Evolutionary conservation across 2,113 vertebrate species (phyloP).

Genomic region (Sorex fumeus): DNA sequence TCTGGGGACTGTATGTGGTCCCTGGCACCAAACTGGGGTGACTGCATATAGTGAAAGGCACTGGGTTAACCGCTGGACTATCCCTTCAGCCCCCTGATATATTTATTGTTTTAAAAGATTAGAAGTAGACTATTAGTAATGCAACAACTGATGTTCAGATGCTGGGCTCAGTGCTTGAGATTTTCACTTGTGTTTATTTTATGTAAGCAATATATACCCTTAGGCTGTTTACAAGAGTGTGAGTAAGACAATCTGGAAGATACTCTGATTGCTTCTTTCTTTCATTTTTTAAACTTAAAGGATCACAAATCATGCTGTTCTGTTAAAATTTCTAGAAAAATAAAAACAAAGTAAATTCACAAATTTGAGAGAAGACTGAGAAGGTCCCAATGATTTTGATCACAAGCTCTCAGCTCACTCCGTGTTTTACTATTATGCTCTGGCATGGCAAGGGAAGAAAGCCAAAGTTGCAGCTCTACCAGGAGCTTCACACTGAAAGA

Average conservation of each 20-base stretch:
- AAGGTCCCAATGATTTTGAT: neutral
- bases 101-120: too few relatives aligned
- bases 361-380: neutral
- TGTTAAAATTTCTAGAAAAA: neutral
- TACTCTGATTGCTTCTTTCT: neutral
- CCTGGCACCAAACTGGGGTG: too few relatives aligned
- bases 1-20: too few relatives aligned
- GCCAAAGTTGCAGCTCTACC: neutral
- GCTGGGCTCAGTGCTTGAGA: too few relatives aligned
- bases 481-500: neutral
- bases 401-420: neutral
- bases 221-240: neutral
- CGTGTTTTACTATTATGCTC: neutral
- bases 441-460: neutral
- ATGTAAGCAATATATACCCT: too few relatives aligned
- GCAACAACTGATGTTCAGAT: too few relatives aligned
- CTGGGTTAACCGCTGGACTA: too few relatives aligned
- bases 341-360: neutral
- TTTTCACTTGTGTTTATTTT: too few relatives aligned
- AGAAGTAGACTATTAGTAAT: too few relatives aligned
- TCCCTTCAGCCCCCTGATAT: too few relatives aligned
- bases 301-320: neutral
- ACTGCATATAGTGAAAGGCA: too few relatives aligned
- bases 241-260: neutral
- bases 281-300: slow-evolving; percentile 11